phyloP scores from a whole-genome alignment of 2,797 vertebrate genomes.

The Pangasius krempfi region DNA sequence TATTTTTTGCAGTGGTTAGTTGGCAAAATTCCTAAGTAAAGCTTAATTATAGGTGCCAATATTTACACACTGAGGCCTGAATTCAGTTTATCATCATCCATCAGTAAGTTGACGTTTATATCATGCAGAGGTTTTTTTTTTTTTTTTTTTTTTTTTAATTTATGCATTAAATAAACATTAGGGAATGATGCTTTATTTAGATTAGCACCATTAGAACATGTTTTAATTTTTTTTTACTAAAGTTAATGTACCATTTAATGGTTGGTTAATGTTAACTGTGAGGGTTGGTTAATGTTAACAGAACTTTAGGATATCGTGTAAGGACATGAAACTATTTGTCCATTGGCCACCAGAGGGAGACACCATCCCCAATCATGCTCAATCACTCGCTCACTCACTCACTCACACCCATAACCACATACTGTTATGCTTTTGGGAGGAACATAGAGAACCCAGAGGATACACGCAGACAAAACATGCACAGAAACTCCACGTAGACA shows the following conservation, averaged over 20 bases:
- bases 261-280: neutral
- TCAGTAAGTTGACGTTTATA: neutral
- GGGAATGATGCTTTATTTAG: neutral
- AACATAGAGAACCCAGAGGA: neutral
- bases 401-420: neutral
- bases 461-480: neutral
- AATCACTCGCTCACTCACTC: neutral
- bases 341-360: constrained; percentile 3
- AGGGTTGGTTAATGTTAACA: neutral
- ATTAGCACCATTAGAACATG: neutral
- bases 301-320: neutral
- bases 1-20: no score
- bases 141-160: neutral
- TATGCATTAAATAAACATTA: neutral
- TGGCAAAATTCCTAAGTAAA: no score
- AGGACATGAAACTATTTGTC: neutral
- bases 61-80: neutral
- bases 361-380: neutral
- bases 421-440: neutral
- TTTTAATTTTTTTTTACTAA: neutral
- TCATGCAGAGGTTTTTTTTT: neutral
- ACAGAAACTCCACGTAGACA: neutral
- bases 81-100: neutral
- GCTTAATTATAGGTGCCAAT: neutral
- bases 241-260: neutral